Base-by-base conservation (phyloP, 2,797 vertebrate genomes). In the Rhinatrema bivittatum region DNA sequence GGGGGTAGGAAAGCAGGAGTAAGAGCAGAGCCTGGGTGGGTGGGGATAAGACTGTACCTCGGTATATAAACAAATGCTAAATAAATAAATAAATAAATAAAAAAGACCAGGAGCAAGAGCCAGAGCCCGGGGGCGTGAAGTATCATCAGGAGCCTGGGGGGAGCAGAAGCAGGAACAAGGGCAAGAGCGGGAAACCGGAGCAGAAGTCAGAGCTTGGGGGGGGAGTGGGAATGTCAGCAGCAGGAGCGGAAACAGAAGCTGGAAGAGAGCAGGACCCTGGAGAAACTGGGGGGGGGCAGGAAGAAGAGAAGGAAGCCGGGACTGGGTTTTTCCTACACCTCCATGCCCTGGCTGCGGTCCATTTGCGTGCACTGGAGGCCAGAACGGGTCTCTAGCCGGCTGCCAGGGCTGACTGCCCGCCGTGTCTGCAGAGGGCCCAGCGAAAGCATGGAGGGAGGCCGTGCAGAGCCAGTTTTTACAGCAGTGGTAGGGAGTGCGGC, bases 281-380 rank as follows among this genome's bases (percentile, higher is more conserved):
- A 22, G 17, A 7, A 4, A 33, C n/a, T n/a, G 8, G 5, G 16
- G 19, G 20, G 10, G n/a, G n/a, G n/a, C n/a, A n/a, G n/a, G n/a
- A n/a, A n/a, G n/a, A n/a, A n/a, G n/a, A n/a, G n/a, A n/a, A n/a
- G n/a, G n/a, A 56, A 35, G 36, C 9, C 25, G 32, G 42, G 28
- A 24, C 39, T 14, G 16, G 1, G 3, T 19, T 42, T 16, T 13
- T 5, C 22, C 17, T 14, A 13, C 15, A 14, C 42, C 13, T 4
- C 17, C 7, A 26, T 1, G 5, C 35, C 12, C 38, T 13, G 2
- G n/a, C 0, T 25, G 25, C 29, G 22, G n/a, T 36, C 33, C 32
- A 36, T 40, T 25, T 4, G 14, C 29, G 36, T 53, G 38, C 12
- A 16, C 33, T 39, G 21, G 31, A 46, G 33, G 52, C 17, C 20